Evolutionary conservation across 2,113 vertebrate genomes (phyloP).

Genomic region (Corydoras maculifer): DNA sequence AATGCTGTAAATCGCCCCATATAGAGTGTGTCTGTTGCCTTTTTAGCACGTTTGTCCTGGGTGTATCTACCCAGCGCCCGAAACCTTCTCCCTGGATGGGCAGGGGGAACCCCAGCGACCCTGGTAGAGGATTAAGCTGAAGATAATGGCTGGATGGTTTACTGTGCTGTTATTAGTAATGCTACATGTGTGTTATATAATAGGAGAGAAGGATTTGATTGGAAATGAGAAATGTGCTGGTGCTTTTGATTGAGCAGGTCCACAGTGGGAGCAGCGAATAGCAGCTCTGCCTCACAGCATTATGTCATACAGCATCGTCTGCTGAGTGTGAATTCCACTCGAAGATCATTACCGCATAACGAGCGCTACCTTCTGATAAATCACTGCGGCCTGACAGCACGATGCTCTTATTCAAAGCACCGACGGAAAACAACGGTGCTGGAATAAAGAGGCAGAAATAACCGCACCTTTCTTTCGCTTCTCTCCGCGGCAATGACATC

Average conservation of each 20-base stretch:
- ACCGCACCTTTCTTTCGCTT: constrained; percentile 54
- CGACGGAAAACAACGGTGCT: no score
- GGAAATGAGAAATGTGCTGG: not conserved
- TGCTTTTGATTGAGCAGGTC: constrained; percentile 5
- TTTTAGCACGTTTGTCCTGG: no score
- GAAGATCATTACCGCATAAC: constrained; percentile 35
- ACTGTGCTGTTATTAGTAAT: no score
- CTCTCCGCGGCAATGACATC: constrained; percentile 57
- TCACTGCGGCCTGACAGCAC: constrained; percentile 10
- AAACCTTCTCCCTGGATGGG: no score
- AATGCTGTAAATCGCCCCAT: no score
- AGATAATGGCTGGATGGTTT: no score
- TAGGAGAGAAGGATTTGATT: not conserved
- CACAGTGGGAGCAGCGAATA: constrained; percentile 20
- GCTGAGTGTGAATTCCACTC: constrained; percentile 30
- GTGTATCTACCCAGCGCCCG: no score
- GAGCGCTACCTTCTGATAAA: constrained; percentile 2
- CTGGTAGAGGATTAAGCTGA: no score
- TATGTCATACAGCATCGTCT: constrained; percentile 37
- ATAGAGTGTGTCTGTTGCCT: no score
- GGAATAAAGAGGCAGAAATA: constrained; percentile 34
- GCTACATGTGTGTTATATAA: no score
- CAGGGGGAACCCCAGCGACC: no score
- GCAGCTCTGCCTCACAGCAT: constrained; percentile 33
- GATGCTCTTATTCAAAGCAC: not conserved